These are phyloP conservation scores for Psammodynastes pulverulentus DNA, from an alignment of 2,113 vertebrate genomes.

Conservation along the genomic window DNA sequence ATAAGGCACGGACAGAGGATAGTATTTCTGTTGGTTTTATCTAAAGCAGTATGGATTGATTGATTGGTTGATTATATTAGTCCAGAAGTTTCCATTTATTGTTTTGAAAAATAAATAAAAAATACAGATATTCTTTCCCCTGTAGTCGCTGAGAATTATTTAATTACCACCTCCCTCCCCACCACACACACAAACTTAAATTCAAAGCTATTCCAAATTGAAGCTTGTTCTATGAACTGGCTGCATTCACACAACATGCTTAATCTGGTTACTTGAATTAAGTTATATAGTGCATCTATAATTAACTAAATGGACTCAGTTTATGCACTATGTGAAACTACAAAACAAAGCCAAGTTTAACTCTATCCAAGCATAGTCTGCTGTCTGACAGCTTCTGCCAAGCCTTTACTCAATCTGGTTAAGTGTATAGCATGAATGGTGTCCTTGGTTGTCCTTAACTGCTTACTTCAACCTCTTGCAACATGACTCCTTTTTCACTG, in stretches of 20 bases:
- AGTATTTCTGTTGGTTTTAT: neutral
- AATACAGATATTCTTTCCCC: neutral
- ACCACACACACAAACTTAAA: neutral
- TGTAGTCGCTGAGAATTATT: neutral
- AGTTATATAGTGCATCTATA: neutral
- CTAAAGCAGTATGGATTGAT: neutral
- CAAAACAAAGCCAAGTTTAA: neutral
- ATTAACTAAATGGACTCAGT: neutral
- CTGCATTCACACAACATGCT: neutral
- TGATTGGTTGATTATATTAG: neutral
- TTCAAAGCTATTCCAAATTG: neutral
- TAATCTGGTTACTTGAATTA: neutral
- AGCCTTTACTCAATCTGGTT: neutral
- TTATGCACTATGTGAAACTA: neutral
- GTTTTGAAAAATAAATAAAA: neutral
- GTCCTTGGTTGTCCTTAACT: neutral
- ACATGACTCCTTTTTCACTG: neutral
- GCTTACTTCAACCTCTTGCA: neutral
- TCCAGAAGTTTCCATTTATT: neutral
- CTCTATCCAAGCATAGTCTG: neutral
- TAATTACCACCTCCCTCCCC: neutral
- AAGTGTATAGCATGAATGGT: neutral
- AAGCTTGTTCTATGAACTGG: neutral
- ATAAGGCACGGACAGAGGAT: neutral
- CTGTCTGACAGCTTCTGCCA: neutral